A percentile compares a stretch with the other conserved stretches of the same genome.
Evolutionary conservation across 2,888 invertebrate genomes (phyloP).

Genomic region (Eilema sororculum): DNA sequence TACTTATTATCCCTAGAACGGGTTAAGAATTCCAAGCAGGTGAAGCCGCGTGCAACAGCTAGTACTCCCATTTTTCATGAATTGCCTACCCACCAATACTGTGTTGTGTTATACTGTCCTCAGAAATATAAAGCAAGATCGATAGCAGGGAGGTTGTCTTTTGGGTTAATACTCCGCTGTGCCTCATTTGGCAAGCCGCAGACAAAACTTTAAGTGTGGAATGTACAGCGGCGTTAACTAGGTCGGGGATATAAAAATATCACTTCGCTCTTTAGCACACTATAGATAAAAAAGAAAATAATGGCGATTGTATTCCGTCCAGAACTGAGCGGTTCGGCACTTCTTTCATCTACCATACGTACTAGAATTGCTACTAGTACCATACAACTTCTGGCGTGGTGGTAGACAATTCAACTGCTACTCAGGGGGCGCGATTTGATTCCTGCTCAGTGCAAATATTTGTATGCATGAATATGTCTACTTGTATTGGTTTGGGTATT

Average conservation of each 20-base stretch:
- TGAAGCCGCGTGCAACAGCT: no score
- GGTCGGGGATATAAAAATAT: background rate
- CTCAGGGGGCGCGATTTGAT: no score
- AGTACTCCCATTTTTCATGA: no score
- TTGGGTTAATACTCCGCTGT: background rate
- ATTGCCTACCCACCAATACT: background rate
- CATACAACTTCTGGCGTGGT: no score
- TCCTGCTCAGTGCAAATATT: no score
- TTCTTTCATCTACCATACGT: background rate
- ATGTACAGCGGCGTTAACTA: background rate
- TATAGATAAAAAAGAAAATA: background rate
- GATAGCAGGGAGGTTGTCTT: background rate
- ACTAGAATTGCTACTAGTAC: no score
- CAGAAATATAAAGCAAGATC: background rate
- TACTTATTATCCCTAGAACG: no score
- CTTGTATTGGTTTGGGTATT: no score
- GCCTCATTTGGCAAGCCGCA: background rate
- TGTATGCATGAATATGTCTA: no score
- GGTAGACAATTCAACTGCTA: no score
- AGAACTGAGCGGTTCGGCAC: background rate
- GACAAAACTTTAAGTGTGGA: background rate
- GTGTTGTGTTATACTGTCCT: background rate
- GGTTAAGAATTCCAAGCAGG: no score
- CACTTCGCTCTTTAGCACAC: background rate
- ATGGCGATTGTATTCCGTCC: background rate